These are phyloP conservation scores for Spodoptera frugiperda DNA, from an alignment of 1,140 invertebrate genomes.

Conservation along the genomic window DNA sequence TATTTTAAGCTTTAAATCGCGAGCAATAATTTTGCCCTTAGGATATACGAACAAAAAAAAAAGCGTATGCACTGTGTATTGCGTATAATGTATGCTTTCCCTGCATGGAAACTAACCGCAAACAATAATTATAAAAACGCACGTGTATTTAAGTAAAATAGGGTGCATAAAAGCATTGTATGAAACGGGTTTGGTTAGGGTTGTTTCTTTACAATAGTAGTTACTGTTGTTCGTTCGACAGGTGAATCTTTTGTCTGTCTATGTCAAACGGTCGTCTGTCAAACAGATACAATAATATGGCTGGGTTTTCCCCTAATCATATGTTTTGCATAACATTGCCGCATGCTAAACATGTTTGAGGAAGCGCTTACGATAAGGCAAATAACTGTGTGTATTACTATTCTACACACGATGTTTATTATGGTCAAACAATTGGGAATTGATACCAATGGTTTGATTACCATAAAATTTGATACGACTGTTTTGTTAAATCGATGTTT, in stretches of 20 bases:
- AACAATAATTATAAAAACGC: too few relatives aligned
- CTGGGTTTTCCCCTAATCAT: conserved; percentile 39
- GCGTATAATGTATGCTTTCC: background rate
- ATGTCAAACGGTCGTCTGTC: background rate
- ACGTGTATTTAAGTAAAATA: background rate
- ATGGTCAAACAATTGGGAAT: background rate
- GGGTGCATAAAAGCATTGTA: too few relatives aligned
- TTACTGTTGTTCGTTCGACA: too few relatives aligned
- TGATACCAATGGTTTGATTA: conserved; percentile 7
- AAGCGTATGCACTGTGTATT: background rate
- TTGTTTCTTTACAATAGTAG: too few relatives aligned
- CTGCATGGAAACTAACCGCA: background rate
- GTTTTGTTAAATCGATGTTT: background rate
- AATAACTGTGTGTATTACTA: conserved; percentile 28
- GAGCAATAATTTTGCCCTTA: conserved; percentile 4
- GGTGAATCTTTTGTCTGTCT: background rate
- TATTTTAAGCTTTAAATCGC: conserved; percentile 3
- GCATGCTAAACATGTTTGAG: conserved; percentile 36
- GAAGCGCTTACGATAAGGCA: conserved; percentile 28
- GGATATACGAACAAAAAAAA: conserved; percentile 1
- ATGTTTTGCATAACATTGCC: conserved; percentile 22
- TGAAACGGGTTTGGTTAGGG: too few relatives aligned
- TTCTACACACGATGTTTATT: conserved; percentile 1
- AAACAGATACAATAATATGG: background rate
- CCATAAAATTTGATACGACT: background rate